Percentiles rank a stretch among this genome's conserved stretches.
phyloP scores from a whole-genome alignment of 2,888 invertebrate species.

The Drosophila mimica region DNA sequence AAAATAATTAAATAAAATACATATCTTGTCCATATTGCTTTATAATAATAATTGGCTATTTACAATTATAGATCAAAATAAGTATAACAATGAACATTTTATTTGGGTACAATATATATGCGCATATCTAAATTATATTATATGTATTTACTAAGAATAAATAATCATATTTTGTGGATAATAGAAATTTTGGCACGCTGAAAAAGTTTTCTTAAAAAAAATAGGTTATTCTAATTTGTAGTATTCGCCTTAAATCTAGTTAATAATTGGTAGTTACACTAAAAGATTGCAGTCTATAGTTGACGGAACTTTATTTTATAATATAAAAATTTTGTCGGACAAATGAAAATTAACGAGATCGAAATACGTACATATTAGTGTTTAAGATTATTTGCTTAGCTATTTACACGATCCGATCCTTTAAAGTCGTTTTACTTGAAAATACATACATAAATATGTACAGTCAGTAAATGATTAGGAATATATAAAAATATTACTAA shows the following conservation, averaged over 20 bases:
- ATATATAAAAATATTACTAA: conserved; percentile 18
- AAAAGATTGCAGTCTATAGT: conserved; percentile 71
- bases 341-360: conserved; percentile 77
- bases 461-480: conserved; percentile 45
- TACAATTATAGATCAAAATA: conserved; percentile 46
- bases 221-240: conserved; percentile 24
- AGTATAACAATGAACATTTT: conserved; percentile 32
- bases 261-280: conserved; percentile 43
- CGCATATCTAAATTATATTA: conserved; percentile 20
- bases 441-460: conserved; percentile 54
- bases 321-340: conserved; percentile 51
- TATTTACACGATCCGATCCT: conserved; percentile 45
- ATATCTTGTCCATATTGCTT: conserved; percentile 53
- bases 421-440: conserved; percentile 49
- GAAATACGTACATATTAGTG: conserved; percentile 34
- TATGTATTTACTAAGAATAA: conserved; percentile 26
- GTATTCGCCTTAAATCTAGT: conserved; percentile 34
- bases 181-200: conserved; percentile 68
- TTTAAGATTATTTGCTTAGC: conserved; percentile 35
- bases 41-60: conserved; percentile 44
- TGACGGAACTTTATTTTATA: conserved; percentile 37
- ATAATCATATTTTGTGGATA: conserved; percentile 25
- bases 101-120: conserved; percentile 32
- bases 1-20: conserved; percentile 50
- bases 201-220: conserved; percentile 35